These are phyloP conservation scores for Dendrophyllia cribrosa DNA, from an alignment of 64 coral and sea anemone genomes.

Conservation along the genomic window DNA sequence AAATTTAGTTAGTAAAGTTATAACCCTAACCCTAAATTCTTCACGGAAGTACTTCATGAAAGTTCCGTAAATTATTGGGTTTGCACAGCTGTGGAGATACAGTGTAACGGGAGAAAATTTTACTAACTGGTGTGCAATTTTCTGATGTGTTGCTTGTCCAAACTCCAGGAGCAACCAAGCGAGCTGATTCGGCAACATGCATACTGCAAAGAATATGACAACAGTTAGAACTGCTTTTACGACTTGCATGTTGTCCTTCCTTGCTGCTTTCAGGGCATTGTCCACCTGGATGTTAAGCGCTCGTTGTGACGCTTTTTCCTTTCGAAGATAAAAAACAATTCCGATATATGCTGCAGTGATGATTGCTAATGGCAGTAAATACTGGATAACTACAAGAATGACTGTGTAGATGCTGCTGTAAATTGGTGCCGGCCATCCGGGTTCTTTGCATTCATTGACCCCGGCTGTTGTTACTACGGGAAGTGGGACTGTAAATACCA, in stretches of 20 bases:
- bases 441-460: not conserved
- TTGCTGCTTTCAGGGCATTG: not conserved
- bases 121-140: constrained; percentile 4
- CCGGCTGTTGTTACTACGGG: not conserved
- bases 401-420: not conserved
- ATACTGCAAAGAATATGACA: constrained; percentile 67
- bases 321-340: not conserved
- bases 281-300: constrained; percentile 24
- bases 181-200: constrained; percentile 62
- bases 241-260: constrained; percentile 56
- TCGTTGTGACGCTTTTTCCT: not conserved
- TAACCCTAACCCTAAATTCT: not conserved
- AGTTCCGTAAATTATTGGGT: constrained; percentile 61
- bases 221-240: constrained; percentile 55
- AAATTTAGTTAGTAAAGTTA: not conserved
- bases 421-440: not conserved
- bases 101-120: constrained; percentile 42
- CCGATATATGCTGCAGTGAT: not conserved
- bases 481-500: not conserved
- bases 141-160: constrained; percentile 32
- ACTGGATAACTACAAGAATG: not conserved
- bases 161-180: constrained; percentile 64
- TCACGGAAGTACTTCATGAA: constrained; percentile 54
- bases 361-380: constrained; percentile 18
- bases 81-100: constrained; percentile 62